These are phyloP conservation scores for Calosoma granatense DNA, from an alignment of 1,140 invertebrate species.

Conservation along the genomic window DNA sequence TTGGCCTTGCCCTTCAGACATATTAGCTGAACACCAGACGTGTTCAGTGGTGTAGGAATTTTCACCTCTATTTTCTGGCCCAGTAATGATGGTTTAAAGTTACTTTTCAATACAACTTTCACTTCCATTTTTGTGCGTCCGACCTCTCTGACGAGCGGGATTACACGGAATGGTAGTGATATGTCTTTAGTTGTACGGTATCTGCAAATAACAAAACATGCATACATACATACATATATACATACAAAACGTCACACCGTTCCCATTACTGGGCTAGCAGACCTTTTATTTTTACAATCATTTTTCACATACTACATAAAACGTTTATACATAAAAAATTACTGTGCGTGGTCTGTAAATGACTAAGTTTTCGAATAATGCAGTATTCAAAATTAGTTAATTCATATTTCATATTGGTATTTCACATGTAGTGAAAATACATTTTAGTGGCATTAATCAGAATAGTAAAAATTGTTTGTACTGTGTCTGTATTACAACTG, in stretches of 20 bases:
- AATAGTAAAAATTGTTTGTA: slow-evolving; percentile 11
- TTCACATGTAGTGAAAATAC: no score
- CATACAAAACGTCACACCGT: no score
- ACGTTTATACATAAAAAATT: no score
- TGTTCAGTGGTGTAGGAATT: slow-evolving; percentile 97
- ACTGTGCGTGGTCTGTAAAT: no score
- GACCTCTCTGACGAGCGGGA: slow-evolving; percentile 95
- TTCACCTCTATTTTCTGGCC: slow-evolving; percentile 99
- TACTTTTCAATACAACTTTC: slow-evolving; percentile 98
- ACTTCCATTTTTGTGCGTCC: slow-evolving; percentile 99
- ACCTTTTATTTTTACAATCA: no score
- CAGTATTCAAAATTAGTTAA: no score
- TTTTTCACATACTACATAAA: no score
- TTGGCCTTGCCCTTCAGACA: slow-evolving; percentile 99
- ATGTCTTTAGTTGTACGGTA: slow-evolving; percentile 99
- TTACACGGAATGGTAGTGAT: slow-evolving; percentile 97
- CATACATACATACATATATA: slow-evolving; percentile 11
- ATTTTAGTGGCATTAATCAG: no score
- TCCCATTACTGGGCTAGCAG: no score
- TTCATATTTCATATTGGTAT: no score
- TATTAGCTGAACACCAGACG: slow-evolving; percentile 96
- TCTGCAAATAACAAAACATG: slow-evolving; percentile 38
- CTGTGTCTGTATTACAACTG: slow-evolving; percentile 8
- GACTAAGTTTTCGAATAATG: no score
- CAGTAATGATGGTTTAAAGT: slow-evolving; percentile 95